A percentile compares a stretch with the other conserved stretches of the same genome.
Conservation (phyloP, 2,888 invertebrate genomes). For the Megaustenia siamemsis region DNA sequence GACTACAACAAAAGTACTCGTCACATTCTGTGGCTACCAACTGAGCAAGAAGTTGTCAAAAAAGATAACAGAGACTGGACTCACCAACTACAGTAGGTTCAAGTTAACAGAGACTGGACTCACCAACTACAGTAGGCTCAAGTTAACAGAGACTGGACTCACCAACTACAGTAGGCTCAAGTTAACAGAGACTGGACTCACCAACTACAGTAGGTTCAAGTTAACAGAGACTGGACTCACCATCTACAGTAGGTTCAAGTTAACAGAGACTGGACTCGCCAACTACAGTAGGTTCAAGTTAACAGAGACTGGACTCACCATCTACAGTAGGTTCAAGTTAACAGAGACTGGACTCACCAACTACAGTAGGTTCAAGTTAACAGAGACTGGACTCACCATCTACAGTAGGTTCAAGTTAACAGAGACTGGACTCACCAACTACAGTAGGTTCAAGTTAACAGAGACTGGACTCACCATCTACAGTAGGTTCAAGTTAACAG, state of each 20-base stretch:
- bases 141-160: background rate
- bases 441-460: background rate
- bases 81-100: background rate
- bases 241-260: slow-evolving; percentile 97
- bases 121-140: background rate
- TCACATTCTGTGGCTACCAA: background rate
- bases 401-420: background rate
- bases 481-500: background rate
- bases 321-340: slow-evolving; percentile 97
- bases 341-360: slow-evolving; percentile 83
- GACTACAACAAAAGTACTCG: too few relatives aligned
- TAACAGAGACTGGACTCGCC: slow-evolving; percentile 82
- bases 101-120: background rate
- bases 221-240: slow-evolving; percentile 81
- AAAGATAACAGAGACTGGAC: background rate
- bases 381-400: background rate
- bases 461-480: background rate
- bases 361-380: slow-evolving; percentile 91
- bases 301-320: slow-evolving; percentile 82
- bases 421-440: background rate
- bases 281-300: slow-evolving; percentile 97
- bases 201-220: slow-evolving; percentile 97
- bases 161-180: background rate
- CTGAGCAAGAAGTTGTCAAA: background rate
- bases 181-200: slow-evolving; percentile 78